Evolutionary conservation across 2,888 invertebrate genomes (phyloP), one percentile per base, ranked within the genome.

Genomic region (Steinernema carpocapsae): DNA sequence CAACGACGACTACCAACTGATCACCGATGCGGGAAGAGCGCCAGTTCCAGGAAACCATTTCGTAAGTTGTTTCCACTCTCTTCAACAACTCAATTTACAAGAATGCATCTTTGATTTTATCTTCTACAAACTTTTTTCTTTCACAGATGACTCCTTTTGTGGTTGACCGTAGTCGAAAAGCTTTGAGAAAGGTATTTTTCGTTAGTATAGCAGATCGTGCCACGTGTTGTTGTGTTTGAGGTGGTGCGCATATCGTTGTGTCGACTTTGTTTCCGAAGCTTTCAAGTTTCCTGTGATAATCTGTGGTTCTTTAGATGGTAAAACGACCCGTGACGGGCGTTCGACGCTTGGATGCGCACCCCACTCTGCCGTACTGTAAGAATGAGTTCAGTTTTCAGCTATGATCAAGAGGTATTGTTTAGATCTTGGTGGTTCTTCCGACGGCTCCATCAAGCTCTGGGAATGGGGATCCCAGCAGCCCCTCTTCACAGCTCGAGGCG

Each of bases 371-470:
- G 43, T 91, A 97, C 84, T 99, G 95, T 95, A 91, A 94, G 94
- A 92, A 73, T 37, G n/a, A n/a, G n/a, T 10, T 37, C 46, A 10
- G 22, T 29, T 19, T 24, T 4, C 29, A 48, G 32, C 26, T 71
- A 22, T 1, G 32, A 19, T n/a, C 71, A 26, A 22, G 37, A 37
- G 3, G 37, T 10, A 10, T 37, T 37, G 70, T 80, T 71, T 70
- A 87, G 88, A 97, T 90, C 89, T 97, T 83, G 94, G 95, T 56
- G 97, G 97, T 74, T 93, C 94, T 14, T 94, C 94, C 88, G 97
- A 97, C 90, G 96, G 97, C 10, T 95, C 95, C 0, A 95, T 97
- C 0, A 93, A 94, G 82, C 91, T 97, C 79, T 95, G 97, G 96
- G 97, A 99, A 90, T 99, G 97, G 97, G 95, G 94, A 7, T 96